A percentile compares a stretch with the other conserved stretches of the same genome.
Evolutionary conservation across 2,113 vertebrate genomes (phyloP).

Genomic region (Myrmecophaga tridactyla): DNA sequence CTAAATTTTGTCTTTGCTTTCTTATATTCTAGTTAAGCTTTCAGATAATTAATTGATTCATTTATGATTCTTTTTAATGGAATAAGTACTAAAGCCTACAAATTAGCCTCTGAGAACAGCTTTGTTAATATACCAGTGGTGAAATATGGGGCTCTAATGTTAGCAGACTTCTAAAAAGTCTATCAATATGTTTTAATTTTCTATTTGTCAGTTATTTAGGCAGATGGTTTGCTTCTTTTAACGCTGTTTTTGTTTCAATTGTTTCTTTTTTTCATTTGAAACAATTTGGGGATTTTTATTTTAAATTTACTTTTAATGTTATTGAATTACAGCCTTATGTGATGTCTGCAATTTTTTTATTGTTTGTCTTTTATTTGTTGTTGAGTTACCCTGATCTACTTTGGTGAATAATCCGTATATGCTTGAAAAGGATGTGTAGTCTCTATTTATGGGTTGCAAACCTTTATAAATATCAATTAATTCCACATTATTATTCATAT

Average conservation of each 20-base stretch:
- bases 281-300: not conserved
- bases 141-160: not conserved
- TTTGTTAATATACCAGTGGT: not conserved
- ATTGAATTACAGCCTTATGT: conserved; percentile 16
- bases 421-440: not conserved
- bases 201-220: not conserved
- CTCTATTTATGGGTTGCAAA: not conserved
- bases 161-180: not conserved
- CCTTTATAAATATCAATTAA: not conserved
- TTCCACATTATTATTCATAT: not conserved
- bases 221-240: not conserved
- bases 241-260: conserved; percentile 12
- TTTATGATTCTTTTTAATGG: not conserved
- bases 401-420: conserved; percentile 26
- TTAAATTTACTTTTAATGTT: not conserved
- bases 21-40: not conserved
- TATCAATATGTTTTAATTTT: not conserved
- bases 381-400: not conserved
- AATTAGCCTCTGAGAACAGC: not conserved
- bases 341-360: not conserved
- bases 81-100: not conserved
- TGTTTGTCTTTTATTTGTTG: not conserved
- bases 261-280: not conserved
- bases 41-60: not conserved
- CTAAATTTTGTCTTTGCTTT: not conserved